Evolutionary conservation across 2,113 vertebrate species (phyloP).

Genomic region (Trichomycterus rosablanca): DNA sequence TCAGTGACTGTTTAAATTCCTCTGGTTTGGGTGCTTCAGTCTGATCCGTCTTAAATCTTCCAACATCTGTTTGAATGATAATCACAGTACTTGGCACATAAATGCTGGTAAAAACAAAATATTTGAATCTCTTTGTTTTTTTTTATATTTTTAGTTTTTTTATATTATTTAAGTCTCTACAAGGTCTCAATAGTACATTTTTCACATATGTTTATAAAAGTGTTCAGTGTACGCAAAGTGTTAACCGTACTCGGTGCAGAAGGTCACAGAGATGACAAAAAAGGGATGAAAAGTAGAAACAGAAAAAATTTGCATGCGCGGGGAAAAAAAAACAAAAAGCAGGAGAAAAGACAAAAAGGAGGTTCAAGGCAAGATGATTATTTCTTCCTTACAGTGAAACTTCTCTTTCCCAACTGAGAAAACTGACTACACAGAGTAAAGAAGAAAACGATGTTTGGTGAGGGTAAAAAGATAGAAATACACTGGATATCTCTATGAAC

Average conservation of each 20-base stretch:
- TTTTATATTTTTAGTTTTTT: slow-evolving; percentile 27
- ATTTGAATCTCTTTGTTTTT: slow-evolving; percentile 67
- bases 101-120: slow-evolving; percentile 78
- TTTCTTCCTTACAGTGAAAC: slow-evolving; percentile 7
- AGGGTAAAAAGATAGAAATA: slow-evolving; percentile 50
- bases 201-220: slow-evolving; percentile 72
- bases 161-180: slow-evolving; percentile 67
- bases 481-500: no score
- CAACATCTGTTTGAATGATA: slow-evolving; percentile 61
- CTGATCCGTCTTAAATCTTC: slow-evolving; percentile 58
- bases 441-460: slow-evolving; percentile 44
- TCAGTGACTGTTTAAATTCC: slow-evolving; percentile 65
- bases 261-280: slow-evolving; percentile 34
- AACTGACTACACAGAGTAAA: slow-evolving; percentile 35
- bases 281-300: slow-evolving; percentile 44
- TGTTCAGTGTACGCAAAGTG: slow-evolving; percentile 68
- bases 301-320: slow-evolving; percentile 28
- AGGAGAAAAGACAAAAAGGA: not conserved
- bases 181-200: slow-evolving; percentile 71
- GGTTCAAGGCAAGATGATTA: not conserved
- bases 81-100: slow-evolving; percentile 78
- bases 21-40: slow-evolving; percentile 61
- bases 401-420: not conserved
- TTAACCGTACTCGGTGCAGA: slow-evolving; percentile 55
- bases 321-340: not conserved